Evolutionary conservation across 53 echinoderm and acorn worm species (phyloP).

Genomic region (Paracentrotus lividus): DNA sequence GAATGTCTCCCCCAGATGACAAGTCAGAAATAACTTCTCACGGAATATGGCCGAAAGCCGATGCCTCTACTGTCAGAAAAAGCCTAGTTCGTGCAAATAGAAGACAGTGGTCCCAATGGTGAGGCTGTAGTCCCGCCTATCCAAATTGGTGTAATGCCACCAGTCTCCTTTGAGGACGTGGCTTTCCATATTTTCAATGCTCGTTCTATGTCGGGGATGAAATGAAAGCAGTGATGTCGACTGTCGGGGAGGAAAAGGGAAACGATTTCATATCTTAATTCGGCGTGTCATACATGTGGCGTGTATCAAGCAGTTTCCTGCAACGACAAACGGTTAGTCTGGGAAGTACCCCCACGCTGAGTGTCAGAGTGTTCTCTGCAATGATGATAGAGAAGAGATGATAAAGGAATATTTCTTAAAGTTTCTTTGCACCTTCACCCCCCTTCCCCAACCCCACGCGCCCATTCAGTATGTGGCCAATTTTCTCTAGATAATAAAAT

Average conservation of each 20-base stretch:
- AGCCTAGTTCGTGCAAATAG: background rate
- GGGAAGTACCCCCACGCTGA: constrained; percentile 2
- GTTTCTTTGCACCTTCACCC: background rate
- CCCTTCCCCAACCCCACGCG: no score
- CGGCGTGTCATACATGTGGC: constrained; percentile 33
- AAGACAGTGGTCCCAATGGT: constrained; percentile 15
- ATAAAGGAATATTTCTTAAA: background rate
- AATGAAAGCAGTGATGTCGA: constrained; percentile 29
- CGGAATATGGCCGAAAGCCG: constrained; percentile 8
- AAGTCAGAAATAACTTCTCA: constrained; percentile 18
- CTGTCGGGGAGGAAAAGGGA: constrained; percentile 26
- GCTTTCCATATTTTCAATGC: background rate
- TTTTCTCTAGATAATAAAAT: no score
- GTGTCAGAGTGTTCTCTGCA: background rate
- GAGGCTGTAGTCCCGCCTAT: constrained; percentile 7
- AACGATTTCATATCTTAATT: constrained; percentile 47
- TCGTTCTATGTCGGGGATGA: constrained; percentile 8
- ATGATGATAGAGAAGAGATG: background rate
- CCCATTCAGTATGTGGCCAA: no score
- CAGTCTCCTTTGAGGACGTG: constrained; percentile 24
- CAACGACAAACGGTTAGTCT: background rate
- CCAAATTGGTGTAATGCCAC: constrained; percentile 20
- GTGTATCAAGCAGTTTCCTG: constrained; percentile 34
- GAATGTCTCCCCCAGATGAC: background rate
- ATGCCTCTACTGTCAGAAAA: background rate